phyloP scores from a whole-genome alignment of 2,888 invertebrate genomes.

The Argynnis bischoffii region DNA sequence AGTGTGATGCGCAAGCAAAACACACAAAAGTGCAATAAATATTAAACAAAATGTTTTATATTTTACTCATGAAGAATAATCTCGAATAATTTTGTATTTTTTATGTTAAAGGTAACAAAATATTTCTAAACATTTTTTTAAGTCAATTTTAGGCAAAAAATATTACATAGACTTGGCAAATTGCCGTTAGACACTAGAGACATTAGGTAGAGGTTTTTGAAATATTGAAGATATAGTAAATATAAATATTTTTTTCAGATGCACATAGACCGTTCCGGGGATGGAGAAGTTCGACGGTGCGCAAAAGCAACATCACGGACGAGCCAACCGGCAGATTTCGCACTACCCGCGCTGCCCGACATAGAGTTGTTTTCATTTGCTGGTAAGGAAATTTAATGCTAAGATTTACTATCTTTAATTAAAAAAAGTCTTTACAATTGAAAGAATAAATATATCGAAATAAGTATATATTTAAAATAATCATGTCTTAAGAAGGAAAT shows the following conservation, averaged over 20 bases:
- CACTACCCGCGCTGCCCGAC: constrained; percentile 61
- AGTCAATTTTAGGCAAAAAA: too few species aligned
- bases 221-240: neutral
- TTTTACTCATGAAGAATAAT: too few species aligned
- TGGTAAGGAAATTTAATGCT: constrained; percentile 46
- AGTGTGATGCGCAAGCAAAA: too few species aligned
- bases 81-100: too few species aligned
- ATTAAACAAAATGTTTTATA: too few species aligned
- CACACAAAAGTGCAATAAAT: too few species aligned
- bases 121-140: too few species aligned
- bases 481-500: too few species aligned
- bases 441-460: neutral
- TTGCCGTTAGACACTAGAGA: too few species aligned
- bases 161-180: too few species aligned
- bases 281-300: constrained; percentile 52
- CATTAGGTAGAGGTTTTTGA: too few species aligned
- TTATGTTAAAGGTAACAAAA: too few species aligned
- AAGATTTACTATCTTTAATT: neutral
- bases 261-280: constrained; percentile 57
- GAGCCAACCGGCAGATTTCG: constrained; percentile 46
- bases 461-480: neutral
- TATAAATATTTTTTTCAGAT: constrained; percentile 44
- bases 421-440: neutral
- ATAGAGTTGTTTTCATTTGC: constrained; percentile 56
- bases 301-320: constrained; percentile 44